Percentiles rank a stretch among this genome's conserved stretches.
These are phyloP conservation scores for Altica lythri DNA, from an alignment of 2,888 invertebrate genomes.

Conservation along the genomic window DNA sequence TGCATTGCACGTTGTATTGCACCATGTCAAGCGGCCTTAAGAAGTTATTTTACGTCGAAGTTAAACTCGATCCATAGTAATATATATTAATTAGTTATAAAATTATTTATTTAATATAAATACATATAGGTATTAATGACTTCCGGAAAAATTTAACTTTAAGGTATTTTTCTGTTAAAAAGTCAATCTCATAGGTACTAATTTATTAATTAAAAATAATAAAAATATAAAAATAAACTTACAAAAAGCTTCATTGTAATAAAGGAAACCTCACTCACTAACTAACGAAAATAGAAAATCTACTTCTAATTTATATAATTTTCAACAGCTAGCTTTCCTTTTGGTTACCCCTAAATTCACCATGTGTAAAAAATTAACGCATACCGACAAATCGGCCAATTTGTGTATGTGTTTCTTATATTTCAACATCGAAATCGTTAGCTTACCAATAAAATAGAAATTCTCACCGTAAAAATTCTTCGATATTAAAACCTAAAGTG, in stretches of 20 bases:
- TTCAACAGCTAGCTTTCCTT: conserved; percentile 30
- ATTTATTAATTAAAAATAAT: neutral
- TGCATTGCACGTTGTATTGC: too few species aligned
- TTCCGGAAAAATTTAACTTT: neutral
- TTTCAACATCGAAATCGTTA: conserved; percentile 2
- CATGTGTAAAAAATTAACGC: conserved; percentile 13
- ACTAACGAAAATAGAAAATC: conserved; percentile 19
- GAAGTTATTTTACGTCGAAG: too few species aligned
- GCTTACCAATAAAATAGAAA: conserved; percentile 4
- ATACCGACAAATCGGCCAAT: conserved; percentile 14
- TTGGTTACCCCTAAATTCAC: conserved; percentile 30
- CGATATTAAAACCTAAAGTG: neutral
- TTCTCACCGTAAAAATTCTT: neutral
- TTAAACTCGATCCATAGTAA: too few species aligned
- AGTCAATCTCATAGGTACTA: neutral
- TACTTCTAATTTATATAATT: conserved; percentile 32
- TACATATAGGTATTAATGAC: neutral
- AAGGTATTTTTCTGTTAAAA: too few species aligned
- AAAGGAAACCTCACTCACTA: conserved; percentile 4
- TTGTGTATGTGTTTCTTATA: conserved; percentile 8
- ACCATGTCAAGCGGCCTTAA: too few species aligned
- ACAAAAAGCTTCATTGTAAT: conserved; percentile 38
- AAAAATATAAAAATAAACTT: conserved; percentile 25
- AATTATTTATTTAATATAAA: neutral
- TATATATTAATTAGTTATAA: too few species aligned